A percentile compares a stretch with the other conserved stretches of the same genome.
Evolutionary conservation across 1,140 invertebrate genomes (phyloP).

Genomic region (Zelostemma sp.): DNA sequence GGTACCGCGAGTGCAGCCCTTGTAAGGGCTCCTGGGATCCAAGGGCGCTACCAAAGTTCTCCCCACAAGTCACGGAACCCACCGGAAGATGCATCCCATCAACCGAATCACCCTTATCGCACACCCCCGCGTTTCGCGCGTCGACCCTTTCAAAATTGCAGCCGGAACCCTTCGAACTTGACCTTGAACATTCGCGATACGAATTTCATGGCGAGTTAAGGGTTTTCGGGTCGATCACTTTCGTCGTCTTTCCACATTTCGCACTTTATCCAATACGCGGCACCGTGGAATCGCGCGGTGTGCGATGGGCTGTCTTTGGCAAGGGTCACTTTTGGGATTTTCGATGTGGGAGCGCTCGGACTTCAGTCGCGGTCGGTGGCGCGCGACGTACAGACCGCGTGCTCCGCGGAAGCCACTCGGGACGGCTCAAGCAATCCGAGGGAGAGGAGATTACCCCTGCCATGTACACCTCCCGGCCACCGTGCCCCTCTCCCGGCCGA

Average conservation of each 20-base stretch:
- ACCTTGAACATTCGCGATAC: too few relatives aligned
- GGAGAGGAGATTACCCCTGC: constrained; percentile 28
- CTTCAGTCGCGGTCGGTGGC: constrained; percentile 67
- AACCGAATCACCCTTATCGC: constrained; percentile 45
- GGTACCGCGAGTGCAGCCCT: constrained; percentile 50
- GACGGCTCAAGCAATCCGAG: constrained; percentile 37
- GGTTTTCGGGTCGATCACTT: too few relatives aligned
- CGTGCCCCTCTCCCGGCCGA: constrained; percentile 23
- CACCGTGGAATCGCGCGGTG: not conserved
- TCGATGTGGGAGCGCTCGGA: constrained; percentile 18
- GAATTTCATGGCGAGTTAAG: too few relatives aligned
- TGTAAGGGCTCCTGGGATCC: constrained; percentile 55
- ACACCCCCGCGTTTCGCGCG: constrained; percentile 30
- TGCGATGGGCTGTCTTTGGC: too few relatives aligned
- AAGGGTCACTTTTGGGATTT: constrained; percentile 5
- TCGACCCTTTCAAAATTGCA: constrained; percentile 8
- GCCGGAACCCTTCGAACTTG: too few relatives aligned
- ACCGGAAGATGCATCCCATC: constrained; percentile 71
- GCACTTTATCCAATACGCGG: constrained; percentile 16
- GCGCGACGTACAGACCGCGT: constrained; percentile 63
- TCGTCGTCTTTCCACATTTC: too few relatives aligned
- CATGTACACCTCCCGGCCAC: constrained; percentile 11
- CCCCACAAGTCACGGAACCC: constrained; percentile 67
- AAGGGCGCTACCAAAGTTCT: constrained; percentile 61
- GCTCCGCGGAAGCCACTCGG: constrained; percentile 56